Conservation (phyloP, 2,113 vertebrate genomes). For the Regulus satrapa region DNA sequence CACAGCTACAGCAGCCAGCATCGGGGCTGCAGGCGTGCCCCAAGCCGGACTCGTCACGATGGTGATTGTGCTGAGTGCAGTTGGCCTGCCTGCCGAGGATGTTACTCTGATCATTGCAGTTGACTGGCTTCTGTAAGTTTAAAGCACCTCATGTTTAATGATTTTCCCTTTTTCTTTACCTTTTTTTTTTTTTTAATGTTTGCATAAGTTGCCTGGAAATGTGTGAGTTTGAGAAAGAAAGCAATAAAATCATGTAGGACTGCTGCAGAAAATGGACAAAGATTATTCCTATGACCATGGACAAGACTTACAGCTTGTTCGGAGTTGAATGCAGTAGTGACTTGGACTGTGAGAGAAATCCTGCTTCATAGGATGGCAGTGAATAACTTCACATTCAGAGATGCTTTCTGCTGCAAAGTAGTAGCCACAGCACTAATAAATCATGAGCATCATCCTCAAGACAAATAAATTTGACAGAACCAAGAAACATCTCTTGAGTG, state of each 20-base stretch:
- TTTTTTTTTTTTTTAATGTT: neutral
- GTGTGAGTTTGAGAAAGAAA: neutral
- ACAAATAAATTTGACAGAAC: neutral
- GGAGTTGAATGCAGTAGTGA: neutral
- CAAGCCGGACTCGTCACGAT: slow-evolving; percentile 97
- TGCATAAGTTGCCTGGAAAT: neutral
- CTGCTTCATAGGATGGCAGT: neutral
- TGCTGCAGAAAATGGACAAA: neutral
- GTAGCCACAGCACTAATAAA: neutral
- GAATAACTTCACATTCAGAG: neutral
- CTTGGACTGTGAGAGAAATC: neutral
- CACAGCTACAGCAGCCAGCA: slow-evolving; percentile 93
- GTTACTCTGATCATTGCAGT: slow-evolving; percentile 96
- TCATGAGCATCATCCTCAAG: neutral
- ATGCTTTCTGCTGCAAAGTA: neutral
- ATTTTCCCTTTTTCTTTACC: neutral
- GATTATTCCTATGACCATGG: neutral
- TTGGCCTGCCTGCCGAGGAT: slow-evolving; percentile 90
- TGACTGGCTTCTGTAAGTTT: slow-evolving; percentile 97
- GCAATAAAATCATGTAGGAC: neutral
- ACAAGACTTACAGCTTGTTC: no score
- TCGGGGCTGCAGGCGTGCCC: slow-evolving; percentile 94
- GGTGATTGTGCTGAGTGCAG: slow-evolving; percentile 95
- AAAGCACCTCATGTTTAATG: neutral
- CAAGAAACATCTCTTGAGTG: neutral